phyloP scores from a whole-genome alignment of 2,113 vertebrate species.

The Sardina pilchardus region DNA sequence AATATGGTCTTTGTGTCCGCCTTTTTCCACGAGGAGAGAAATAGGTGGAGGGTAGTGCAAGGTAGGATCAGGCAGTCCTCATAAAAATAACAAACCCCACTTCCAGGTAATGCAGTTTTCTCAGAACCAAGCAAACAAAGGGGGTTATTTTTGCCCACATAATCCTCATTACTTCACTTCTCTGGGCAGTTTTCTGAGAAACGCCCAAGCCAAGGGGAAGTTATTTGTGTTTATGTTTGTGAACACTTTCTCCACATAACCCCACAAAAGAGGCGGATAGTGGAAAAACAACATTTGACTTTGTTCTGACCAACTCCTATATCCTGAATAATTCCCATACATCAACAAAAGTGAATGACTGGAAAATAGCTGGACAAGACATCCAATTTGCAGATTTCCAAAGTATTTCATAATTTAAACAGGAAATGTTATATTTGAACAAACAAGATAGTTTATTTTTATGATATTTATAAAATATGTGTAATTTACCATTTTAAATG shows the following conservation, averaged over 20 bases:
- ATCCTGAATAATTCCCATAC: background rate
- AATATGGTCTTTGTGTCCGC: background rate
- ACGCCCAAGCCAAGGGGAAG: background rate
- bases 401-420: too few relatives aligned
- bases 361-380: background rate
- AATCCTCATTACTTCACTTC: background rate
- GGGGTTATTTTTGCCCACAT: slow-evolving; percentile 1
- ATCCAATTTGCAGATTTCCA: too few relatives aligned
- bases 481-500: too few relatives aligned
- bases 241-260: background rate
- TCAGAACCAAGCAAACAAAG: background rate
- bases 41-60: background rate
- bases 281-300: background rate
- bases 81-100: background rate
- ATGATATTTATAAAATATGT: too few relatives aligned
- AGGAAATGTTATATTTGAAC: background rate
- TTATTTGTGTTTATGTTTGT: background rate
- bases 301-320: background rate
- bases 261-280: background rate
- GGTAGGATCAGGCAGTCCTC: background rate
- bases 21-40: background rate
- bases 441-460: background rate
- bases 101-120: background rate
- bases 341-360: background rate
- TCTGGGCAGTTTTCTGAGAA: background rate